Evolutionary conservation across 2,113 vertebrate species (phyloP).

Genomic region (Oncorhynchus tshawytscha): DNA sequence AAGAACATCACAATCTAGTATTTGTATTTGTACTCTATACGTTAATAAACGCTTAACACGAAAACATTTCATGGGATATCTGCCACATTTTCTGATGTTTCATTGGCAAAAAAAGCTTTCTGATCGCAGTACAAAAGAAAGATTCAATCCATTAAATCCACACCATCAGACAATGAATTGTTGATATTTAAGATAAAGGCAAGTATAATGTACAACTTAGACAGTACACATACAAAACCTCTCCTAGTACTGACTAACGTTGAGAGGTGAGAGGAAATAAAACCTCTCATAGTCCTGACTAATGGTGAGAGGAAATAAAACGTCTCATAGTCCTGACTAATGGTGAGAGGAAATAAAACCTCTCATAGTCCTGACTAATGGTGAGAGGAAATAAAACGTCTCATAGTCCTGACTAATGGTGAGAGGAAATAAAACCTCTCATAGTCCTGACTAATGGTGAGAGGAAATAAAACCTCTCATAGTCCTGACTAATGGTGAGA

Average conservation of each 20-base stretch:
- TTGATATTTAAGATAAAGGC: background rate
- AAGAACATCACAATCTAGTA: background rate
- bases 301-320: no score
- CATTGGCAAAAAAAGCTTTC: background rate
- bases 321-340: no score
- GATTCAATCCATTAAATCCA: background rate
- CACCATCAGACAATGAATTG: background rate
- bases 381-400: no score
- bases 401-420: no score
- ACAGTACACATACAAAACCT: background rate
- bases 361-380: no score
- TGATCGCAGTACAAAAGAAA: background rate
- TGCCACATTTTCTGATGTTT: background rate
- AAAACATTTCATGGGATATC: background rate
- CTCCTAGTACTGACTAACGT: background rate
- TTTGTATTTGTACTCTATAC: background rate
- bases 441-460: no score
- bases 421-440: no score
- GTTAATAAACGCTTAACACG: background rate
- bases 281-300: no score
- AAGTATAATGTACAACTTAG: background rate
- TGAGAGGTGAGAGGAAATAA: conserved; percentile 8
- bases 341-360: no score
- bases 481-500: no score
- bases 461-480: no score